phyloP scores from a whole-genome alignment of 1,140 invertebrate genomes.

The Chironomus striatipennis region DNA sequence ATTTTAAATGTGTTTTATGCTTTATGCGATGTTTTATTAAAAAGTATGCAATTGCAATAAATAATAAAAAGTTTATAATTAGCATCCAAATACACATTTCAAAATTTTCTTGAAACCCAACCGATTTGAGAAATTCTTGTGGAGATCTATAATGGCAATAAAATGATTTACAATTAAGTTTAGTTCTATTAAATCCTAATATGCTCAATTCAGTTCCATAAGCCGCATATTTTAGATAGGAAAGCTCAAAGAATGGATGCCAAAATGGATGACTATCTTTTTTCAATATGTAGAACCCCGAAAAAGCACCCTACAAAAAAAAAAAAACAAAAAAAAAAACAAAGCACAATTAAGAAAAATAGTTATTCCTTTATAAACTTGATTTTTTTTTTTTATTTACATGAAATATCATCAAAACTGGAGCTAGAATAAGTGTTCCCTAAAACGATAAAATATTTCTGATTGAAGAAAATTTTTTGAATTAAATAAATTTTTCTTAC shows the following conservation, averaged over 20 bases:
- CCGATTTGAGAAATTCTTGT: conserved; percentile 54
- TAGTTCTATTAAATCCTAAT: conserved; percentile 57
- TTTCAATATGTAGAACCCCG: conserved; percentile 84
- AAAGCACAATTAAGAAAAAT: too few relatives aligned
- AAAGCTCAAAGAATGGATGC: conserved; percentile 79
- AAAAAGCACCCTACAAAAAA: conserved; percentile 81
- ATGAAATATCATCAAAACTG: conserved; percentile 33
- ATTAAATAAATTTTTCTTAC: neutral
- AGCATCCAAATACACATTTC: neutral
- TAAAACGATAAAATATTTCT: too few relatives aligned
- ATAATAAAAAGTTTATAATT: neutral
- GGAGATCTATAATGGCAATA: conserved; percentile 68
- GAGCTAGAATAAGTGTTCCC: neutral
- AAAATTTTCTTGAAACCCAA: conserved; percentile 56
- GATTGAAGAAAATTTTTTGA: too few relatives aligned
- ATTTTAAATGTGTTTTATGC: neutral
- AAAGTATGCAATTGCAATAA: neutral
- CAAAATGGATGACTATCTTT: conserved; percentile 70
- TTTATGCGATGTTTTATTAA: neutral
- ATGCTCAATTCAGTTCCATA: conserved; percentile 56
- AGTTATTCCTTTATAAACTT: too few relatives aligned
- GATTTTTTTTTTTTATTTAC: too few relatives aligned
- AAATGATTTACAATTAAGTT: conserved; percentile 50
- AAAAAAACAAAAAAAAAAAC: too few relatives aligned
- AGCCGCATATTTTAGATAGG: conserved; percentile 67